Percentiles rank a stretch among this genome's conserved stretches.
Evolutionary conservation across 1,140 invertebrate species (phyloP).

Genomic region (Procambarus virginalis): DNA sequence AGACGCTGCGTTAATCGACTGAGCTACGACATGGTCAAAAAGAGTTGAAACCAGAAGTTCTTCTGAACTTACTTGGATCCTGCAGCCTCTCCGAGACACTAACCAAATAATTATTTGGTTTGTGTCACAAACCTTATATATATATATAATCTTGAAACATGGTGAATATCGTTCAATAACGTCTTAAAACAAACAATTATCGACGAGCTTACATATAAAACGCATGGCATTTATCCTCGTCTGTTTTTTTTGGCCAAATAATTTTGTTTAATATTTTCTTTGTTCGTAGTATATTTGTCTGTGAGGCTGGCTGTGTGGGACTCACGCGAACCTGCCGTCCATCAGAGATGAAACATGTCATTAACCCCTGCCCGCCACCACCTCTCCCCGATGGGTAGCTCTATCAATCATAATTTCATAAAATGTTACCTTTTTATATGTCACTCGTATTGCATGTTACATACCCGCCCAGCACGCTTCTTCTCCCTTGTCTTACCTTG

Average conservation of each 20-base stretch:
- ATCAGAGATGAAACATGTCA: not conserved
- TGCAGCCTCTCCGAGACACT: no score
- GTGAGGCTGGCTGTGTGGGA: not conserved
- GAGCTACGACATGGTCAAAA: no score
- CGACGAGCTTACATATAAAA: no score
- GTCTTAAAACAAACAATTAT: no score
- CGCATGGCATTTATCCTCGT: no score
- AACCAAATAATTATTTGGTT: no score
- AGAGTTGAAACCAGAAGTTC: no score
- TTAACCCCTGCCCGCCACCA: not conserved
- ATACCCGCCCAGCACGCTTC: not conserved
- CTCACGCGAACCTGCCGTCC: not conserved
- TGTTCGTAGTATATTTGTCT: not conserved
- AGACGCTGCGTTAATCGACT: no score
- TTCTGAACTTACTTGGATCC: no score
- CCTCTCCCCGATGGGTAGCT: not conserved
- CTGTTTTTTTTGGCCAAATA: not conserved
- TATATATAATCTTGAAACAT: no score
- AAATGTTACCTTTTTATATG: constrained; percentile 8
- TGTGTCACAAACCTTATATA: no score
- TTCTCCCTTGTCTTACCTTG: not conserved
- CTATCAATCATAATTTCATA: not conserved
- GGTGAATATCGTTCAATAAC: no score
- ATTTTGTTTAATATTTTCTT: not conserved
- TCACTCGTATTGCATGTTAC: not conserved